These are phyloP conservation scores for Melieria picta DNA, from an alignment of 2,888 invertebrate species.

Conservation along the genomic window DNA sequence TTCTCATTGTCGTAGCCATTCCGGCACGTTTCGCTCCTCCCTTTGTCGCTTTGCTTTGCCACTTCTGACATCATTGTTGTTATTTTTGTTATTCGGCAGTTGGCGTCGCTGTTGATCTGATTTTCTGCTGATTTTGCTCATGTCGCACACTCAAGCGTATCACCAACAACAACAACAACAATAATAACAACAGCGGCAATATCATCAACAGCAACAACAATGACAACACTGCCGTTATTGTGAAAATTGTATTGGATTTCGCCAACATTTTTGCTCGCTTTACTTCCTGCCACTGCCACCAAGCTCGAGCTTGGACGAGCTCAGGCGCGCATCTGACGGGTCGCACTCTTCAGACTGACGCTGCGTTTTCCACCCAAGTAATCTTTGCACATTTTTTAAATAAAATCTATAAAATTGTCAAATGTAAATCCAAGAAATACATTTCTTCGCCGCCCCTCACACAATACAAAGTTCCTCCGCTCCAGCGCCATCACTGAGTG, in stretches of 20 bases:
- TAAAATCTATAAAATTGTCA: no score
- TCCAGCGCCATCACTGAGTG: neutral
- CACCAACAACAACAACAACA: slow-evolving; percentile 13
- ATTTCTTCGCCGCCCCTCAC: no score
- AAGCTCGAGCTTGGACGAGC: neutral
- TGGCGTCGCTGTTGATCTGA: slow-evolving; percentile 17
- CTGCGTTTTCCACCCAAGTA: no score
- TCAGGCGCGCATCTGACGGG: no score
- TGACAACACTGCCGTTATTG: slow-evolving; percentile 48
- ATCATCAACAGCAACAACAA: slow-evolving; percentile 17
- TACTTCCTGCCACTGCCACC: slow-evolving; percentile 34
- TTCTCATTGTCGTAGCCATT: slow-evolving; percentile 53
- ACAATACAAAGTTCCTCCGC: no score
- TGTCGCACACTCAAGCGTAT: slow-evolving; percentile 5
- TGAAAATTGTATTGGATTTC: slow-evolving; percentile 58
- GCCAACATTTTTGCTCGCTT: slow-evolving; percentile 37
- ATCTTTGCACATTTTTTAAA: no score
- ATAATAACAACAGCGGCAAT: slow-evolving; percentile 6
- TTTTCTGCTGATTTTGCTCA: slow-evolving; percentile 27
- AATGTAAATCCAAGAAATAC: no score
- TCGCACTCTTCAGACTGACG: no score
- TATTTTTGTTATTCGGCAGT: neutral
- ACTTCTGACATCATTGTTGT: neutral
- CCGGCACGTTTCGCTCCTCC: slow-evolving; percentile 27
- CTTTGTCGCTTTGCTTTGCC: slow-evolving; percentile 19